Evolutionary conservation across 2,113 vertebrate species (phyloP).

Genomic region (Kobus ellipsiprymnus): DNA sequence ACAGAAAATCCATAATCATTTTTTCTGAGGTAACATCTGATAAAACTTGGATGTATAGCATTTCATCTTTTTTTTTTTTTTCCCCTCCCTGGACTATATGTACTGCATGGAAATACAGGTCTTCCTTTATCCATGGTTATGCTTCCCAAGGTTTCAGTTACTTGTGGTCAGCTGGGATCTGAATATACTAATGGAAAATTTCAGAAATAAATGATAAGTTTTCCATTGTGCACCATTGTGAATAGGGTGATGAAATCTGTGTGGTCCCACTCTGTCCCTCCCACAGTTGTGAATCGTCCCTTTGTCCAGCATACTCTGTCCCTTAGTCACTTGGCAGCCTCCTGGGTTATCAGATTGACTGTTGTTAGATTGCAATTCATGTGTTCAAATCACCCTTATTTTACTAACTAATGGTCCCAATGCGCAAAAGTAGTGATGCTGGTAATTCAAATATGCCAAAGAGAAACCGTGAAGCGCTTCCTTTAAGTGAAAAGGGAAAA

Average conservation of each 20-base stretch:
- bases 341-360: background rate
- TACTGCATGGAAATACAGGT: background rate
- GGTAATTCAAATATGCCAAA: background rate
- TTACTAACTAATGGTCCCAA: background rate
- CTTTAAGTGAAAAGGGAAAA: background rate
- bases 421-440: rapidly evolving
- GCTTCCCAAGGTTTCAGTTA: background rate
- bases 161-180: background rate
- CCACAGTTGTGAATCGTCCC: background rate
- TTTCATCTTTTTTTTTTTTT: background rate
- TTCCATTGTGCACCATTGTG: background rate
- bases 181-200: background rate
- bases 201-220: background rate
- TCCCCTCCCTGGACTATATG: background rate
- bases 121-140: background rate
- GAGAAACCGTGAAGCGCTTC: background rate
- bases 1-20: background rate
- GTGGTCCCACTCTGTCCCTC: background rate
- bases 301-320: background rate
- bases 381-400: background rate
- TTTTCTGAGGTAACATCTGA: background rate
- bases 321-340: background rate
- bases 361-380: background rate
- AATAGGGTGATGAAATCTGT: background rate
- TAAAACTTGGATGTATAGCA: background rate